Percentiles rank a stretch among this genome's conserved stretches.
phyloP scores from a whole-genome alignment of 2,888 invertebrate genomes.

The Apodemia hepburni region DNA sequence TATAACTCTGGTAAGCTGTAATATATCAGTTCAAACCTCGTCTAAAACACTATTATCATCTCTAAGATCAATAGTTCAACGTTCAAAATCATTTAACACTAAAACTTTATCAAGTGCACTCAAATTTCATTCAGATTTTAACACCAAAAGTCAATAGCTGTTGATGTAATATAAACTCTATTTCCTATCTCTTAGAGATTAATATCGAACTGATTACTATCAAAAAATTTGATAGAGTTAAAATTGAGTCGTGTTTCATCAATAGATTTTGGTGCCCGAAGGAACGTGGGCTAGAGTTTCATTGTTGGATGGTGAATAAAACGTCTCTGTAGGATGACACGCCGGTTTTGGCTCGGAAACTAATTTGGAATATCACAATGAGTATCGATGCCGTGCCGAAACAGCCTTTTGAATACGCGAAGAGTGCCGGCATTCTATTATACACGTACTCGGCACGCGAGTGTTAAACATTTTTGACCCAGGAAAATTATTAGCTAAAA shows the following conservation, averaged over 20 bases:
- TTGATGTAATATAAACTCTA: slow-evolving; percentile 62
- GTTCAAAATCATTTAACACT: slow-evolving; percentile 45
- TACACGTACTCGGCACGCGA: slow-evolving; percentile 59
- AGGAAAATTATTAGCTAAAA: slow-evolving; percentile 14
- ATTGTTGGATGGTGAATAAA: slow-evolving; percentile 70
- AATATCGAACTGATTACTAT: slow-evolving; percentile 41
- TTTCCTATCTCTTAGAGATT: slow-evolving; percentile 47
- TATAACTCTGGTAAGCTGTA: slow-evolving; percentile 44
- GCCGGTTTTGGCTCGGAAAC: slow-evolving; percentile 71
- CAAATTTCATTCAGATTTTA: slow-evolving; percentile 42
- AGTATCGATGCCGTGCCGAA: slow-evolving; percentile 71
- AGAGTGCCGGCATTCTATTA: slow-evolving; percentile 54
- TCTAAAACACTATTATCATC: slow-evolving; percentile 38
- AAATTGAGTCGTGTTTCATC: slow-evolving; percentile 57
- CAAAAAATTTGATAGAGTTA: slow-evolving; percentile 44
- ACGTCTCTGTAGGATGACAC: slow-evolving; percentile 73
- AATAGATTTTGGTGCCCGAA: slow-evolving; percentile 59
- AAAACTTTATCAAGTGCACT: slow-evolving; percentile 46
- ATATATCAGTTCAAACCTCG: slow-evolving; percentile 34
- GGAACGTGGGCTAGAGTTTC: slow-evolving; percentile 67
- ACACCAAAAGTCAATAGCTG: slow-evolving; percentile 43
- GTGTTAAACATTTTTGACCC: slow-evolving; percentile 18
- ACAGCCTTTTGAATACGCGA: slow-evolving; percentile 67
- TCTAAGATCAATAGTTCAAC: slow-evolving; percentile 44
- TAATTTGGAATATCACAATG: slow-evolving; percentile 78